Conservation (phyloP, 2,888 invertebrate species). For the Didymodactylos carnosus region DNA sequence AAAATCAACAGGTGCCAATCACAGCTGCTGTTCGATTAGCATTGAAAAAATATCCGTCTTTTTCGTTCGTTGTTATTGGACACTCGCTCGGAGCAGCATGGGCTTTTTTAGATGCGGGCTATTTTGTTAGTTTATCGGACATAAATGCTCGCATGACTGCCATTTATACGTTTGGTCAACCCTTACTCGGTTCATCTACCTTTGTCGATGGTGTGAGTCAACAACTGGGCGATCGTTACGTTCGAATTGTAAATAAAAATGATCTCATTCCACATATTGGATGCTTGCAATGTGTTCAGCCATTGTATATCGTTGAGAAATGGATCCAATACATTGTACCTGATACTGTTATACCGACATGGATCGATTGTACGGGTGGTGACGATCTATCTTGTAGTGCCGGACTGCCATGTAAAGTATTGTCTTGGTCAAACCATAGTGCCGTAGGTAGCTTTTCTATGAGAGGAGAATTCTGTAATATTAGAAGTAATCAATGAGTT, state of each 20-base stretch:
- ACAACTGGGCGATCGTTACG: not conserved
- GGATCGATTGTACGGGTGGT: not conserved
- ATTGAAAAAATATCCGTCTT: not conserved
- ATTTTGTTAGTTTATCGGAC: not conserved
- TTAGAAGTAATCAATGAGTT: not conserved
- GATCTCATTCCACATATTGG: not conserved
- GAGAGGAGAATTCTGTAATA: not conserved
- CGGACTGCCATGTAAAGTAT: not conserved
- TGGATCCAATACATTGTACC: too few relatives aligned
- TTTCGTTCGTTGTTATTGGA: not conserved
- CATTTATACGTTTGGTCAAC: not conserved
- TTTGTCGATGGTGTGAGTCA: not conserved
- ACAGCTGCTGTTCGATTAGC: not conserved
- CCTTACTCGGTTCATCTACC: not conserved
- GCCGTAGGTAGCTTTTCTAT: not conserved
- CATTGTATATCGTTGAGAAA: not conserved
- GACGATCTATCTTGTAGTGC: not conserved
- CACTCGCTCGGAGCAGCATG: not conserved
- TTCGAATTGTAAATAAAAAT: not conserved
- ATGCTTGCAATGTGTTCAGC: not conserved
- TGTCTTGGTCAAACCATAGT: not conserved
- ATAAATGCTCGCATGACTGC: not conserved
- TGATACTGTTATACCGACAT: not conserved
- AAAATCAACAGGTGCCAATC: not conserved
- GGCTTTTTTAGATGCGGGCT: not conserved